Evolutionary conservation across 2,888 invertebrate species (phyloP), one percentile per base, ranked within the genome.

Genomic region (Uropetala carovei): DNA sequence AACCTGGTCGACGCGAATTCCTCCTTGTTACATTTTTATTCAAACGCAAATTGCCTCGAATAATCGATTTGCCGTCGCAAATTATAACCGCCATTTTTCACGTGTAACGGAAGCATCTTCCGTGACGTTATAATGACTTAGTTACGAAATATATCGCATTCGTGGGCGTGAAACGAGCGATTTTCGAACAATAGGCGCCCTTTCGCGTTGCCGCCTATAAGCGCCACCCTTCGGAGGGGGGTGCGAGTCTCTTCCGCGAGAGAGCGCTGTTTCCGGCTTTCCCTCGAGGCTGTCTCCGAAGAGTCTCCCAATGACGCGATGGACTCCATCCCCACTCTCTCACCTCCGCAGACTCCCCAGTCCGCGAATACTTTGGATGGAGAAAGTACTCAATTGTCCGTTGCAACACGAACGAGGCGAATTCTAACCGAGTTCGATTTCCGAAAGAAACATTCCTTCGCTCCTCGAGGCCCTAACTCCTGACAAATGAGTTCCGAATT

Each of bases 301-400:
- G 75, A 75, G 27, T 75, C 75, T 75, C 75, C 75, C 75, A 43
- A 43, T 43, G 43, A 43, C 43, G 75, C 75, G 16, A 4, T 75
- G 9, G 43, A 43, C 43, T 43, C 5, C 43, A 3, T 43, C 43
- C 43, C 43, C 43, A 43, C 43, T 43, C 43, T 43, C 43, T 43
- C 43, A 43, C 43, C 43, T 43, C 43, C 43, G 5, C 43, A 16
- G n/a, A 18, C 64, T 56, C 30, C 86, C 57, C 30, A 14, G 83
- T 30, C 13, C 30, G 60, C 30, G 64, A 60, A 68, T 43, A 68
- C 60, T 64, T 11, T 86, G 16, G 59, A 3, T 56, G 64, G 89
- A 64, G 89, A 89, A 89, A 89, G 89, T 89, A 89, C 64, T 60
- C 89, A 89, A 75, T 89, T 89, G 89, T 89, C 89, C 89, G 43